phyloP scores from a whole-genome alignment of 2,888 invertebrate genomes.

The Eristalis tenax region DNA sequence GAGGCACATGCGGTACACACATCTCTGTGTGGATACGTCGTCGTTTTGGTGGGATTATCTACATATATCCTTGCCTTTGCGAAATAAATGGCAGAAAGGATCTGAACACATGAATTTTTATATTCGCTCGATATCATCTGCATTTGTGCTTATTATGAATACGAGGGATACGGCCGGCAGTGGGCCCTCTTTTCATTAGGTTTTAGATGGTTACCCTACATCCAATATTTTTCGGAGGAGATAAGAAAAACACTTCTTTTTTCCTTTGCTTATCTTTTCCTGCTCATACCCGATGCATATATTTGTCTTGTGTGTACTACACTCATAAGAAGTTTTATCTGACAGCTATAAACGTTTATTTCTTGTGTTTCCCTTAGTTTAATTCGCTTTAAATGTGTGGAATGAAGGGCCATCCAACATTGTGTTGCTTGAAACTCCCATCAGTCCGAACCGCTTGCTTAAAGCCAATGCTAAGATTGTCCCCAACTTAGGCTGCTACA shows the following conservation, averaged over 20 bases:
- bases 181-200: slow-evolving; percentile 21
- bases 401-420: not conserved
- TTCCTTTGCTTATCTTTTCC: not conserved
- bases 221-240: slow-evolving; percentile 1
- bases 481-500: not conserved
- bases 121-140: slow-evolving; percentile 64
- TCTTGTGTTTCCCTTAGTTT: slow-evolving; percentile 6
- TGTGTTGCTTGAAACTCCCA: not conserved
- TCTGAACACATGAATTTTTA: slow-evolving; percentile 69
- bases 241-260: slow-evolving; percentile 18
- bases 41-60: slow-evolving; percentile 46
- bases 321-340: slow-evolving; percentile 31
- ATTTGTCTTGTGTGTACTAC: not conserved
- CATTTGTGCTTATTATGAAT: slow-evolving; percentile 66
- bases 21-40: slow-evolving; percentile 13
- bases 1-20: not conserved
- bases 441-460: not conserved
- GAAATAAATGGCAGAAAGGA: slow-evolving; percentile 57
- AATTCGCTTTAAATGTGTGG: not conserved
- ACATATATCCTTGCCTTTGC: slow-evolving; percentile 34
- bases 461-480: not conserved
- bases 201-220: slow-evolving; percentile 22
- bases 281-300: not conserved
- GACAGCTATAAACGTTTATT: slow-evolving; percentile 7
- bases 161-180: slow-evolving; percentile 26